Conservation (phyloP, 1,140 invertebrate species). For the Nylanderia fulva region DNA sequence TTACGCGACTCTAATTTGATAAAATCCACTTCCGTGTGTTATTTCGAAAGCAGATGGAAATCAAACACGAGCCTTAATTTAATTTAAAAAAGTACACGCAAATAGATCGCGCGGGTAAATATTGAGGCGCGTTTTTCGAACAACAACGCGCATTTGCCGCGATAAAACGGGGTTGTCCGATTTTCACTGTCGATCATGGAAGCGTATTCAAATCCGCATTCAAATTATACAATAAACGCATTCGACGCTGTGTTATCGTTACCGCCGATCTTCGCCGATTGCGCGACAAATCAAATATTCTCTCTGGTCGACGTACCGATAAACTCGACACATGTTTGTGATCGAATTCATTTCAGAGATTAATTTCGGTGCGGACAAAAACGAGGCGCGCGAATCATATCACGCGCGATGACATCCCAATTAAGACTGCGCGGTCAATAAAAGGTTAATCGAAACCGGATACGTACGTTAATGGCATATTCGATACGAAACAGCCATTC, state of each 20-base stretch:
- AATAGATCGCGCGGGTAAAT: conserved; percentile 41
- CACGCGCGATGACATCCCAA: conserved; percentile 63
- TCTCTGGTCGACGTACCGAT: conserved; percentile 54
- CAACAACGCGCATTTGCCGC: conserved; percentile 65
- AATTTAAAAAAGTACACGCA: conserved; percentile 42
- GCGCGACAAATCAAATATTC: conserved; percentile 60
- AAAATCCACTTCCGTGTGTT: conserved; percentile 28
- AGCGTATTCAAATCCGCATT: conserved; percentile 52
- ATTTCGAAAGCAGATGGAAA: conserved; percentile 54
- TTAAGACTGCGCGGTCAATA: conserved; percentile 70
- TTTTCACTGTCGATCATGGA: conserved; percentile 44
- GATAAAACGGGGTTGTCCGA: conserved; percentile 58
- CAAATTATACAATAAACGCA: conserved; percentile 59
- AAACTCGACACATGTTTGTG: conserved; percentile 62
- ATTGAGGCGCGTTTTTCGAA: conserved; percentile 51
- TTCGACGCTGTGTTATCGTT: conserved; percentile 56
- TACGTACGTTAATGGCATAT: conserved; percentile 20
- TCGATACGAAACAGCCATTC: conserved; percentile 3
- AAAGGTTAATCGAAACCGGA: conserved; percentile 68
- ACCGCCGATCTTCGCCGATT: conserved; percentile 60
- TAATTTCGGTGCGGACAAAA: conserved; percentile 64
- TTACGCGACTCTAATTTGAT: conserved; percentile 34
- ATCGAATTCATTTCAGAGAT: conserved; percentile 72
- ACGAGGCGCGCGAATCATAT: conserved; percentile 21
- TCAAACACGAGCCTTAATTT: conserved; percentile 50